Evolutionary conservation across 2,888 invertebrate species (phyloP), one percentile per base, ranked within the genome.

Genomic region (Leucophenga montana): DNA sequence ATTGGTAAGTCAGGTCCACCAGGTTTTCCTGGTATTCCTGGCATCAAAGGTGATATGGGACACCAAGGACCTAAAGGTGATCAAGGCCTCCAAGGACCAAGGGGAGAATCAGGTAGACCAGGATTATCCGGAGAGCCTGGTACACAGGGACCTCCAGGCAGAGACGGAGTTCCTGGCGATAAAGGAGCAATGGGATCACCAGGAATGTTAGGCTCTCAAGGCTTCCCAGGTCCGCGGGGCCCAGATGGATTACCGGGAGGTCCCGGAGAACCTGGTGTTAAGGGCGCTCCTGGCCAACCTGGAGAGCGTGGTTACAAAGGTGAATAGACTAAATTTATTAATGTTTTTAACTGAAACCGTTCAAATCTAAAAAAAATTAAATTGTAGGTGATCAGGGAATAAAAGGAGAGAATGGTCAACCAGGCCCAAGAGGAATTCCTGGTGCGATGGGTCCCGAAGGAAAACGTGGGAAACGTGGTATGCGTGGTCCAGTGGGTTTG

Each of bases 1-100:
- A 89, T 93, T 66, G 97, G 97, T 1, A 95, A 96, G 89, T 90
- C 94, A 20, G 97, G 96, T 3, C 90, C 95, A 16, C 95, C 95
- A 27, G 97, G 97, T 1, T 95, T 95, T 83, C 94, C 95, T 8
- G 97, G 97, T 39, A 83, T 75, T 73, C 93, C 94, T 27, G 96
- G 96, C 3, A 89, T 92, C 46, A 96, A 95, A 89, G 96, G 95
- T 14, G 95, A 95, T 87, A 91, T 91, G 89, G 96, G 96, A 22
- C 83, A 90, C 65, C 86, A 89, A 69, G 96, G 95, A 0, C 92
- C 94, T 0, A 95, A 95, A 89, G 96, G 95, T 57, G 94, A 93
- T 81, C 94, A 93, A 89, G 95, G 95, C 11, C 89, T 59, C 16
- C 95, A 95, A 91, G 95, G 95, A 1, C 93, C 94, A 0, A 90